These are phyloP conservation scores for Nymphalis c-album DNA, from an alignment of 2,888 invertebrate species.

Conservation along the genomic window DNA sequence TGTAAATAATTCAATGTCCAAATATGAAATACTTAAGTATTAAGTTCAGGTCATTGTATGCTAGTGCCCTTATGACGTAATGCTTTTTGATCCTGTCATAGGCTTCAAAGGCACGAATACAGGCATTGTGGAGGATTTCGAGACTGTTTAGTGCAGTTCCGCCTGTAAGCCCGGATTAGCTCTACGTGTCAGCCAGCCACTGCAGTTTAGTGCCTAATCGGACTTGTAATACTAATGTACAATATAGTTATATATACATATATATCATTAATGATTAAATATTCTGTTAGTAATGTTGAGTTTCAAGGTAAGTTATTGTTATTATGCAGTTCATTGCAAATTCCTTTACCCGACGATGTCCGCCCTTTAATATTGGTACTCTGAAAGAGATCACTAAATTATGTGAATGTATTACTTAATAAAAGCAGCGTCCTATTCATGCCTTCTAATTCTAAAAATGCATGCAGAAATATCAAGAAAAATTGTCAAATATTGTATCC, in stretches of 20 bases:
- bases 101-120: constrained; percentile 75
- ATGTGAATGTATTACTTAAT: too few species aligned
- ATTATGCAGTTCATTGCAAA: too few species aligned
- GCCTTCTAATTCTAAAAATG: too few species aligned
- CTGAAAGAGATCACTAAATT: too few species aligned
- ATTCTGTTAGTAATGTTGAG: constrained; percentile 17
- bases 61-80: constrained; percentile 44
- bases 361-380: too few species aligned
- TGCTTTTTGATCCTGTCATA: constrained; percentile 74
- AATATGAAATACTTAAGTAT: constrained; percentile 7
- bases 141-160: constrained; percentile 63
- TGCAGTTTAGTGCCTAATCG: constrained; percentile 62
- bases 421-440: too few species aligned
- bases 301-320: background rate
- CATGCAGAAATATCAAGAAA: too few species aligned
- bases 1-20: background rate
- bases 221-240: constrained; percentile 53
- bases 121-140: constrained; percentile 63
- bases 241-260: constrained; percentile 48
- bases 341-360: too few species aligned
- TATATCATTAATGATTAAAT: constrained; percentile 16
- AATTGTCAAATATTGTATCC: too few species aligned
- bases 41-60: constrained; percentile 28
- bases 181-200: constrained; percentile 69
- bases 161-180: constrained; percentile 68